Conservation (phyloP, 2,888 invertebrate genomes). For the Athalia cordata region DNA sequence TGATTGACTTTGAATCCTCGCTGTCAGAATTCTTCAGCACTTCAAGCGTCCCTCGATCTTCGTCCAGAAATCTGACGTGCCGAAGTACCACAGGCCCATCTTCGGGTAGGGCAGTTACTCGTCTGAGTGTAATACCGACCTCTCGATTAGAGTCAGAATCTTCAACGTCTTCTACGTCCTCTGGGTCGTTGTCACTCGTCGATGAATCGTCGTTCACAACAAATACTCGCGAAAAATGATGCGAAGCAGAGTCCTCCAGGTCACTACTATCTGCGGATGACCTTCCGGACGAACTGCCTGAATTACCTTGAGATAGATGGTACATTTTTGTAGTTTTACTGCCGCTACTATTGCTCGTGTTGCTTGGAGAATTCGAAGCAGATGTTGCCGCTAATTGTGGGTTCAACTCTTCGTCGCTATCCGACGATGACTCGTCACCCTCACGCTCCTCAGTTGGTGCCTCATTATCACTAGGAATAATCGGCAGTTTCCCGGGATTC, state of each 20-base stretch:
- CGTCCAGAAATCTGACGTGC: slow-evolving; percentile 62
- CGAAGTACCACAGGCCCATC: slow-evolving; percentile 66
- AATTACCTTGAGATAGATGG: slow-evolving; percentile 63
- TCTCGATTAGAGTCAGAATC: slow-evolving; percentile 62
- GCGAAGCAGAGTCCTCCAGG: slow-evolving; percentile 68
- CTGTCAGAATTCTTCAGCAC: background rate
- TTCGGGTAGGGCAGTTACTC: slow-evolving; percentile 60
- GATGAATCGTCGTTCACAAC: slow-evolving; percentile 71
- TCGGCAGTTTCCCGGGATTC: background rate
- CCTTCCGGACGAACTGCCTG: slow-evolving; percentile 69
- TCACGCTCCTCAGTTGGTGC: slow-evolving; percentile 52
- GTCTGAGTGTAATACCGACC: slow-evolving; percentile 60
- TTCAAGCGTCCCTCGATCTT: slow-evolving; percentile 53
- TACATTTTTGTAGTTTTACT: slow-evolving; percentile 59
- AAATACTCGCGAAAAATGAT: slow-evolving; percentile 71
- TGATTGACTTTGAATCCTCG: background rate
- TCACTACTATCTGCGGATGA: slow-evolving; percentile 71
- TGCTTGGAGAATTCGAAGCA: slow-evolving; percentile 44
- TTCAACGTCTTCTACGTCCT: slow-evolving; percentile 64
- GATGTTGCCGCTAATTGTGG: slow-evolving; percentile 47
- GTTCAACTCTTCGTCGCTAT: slow-evolving; percentile 50
- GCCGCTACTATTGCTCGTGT: slow-evolving; percentile 47
- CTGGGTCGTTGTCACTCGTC: slow-evolving; percentile 69
- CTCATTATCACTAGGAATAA: slow-evolving; percentile 30
- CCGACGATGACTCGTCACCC: slow-evolving; percentile 53